Evolutionary conservation across 2,888 invertebrate species (phyloP), one percentile per base, ranked within the genome.

Genomic region (Limenitis camilla): DNA sequence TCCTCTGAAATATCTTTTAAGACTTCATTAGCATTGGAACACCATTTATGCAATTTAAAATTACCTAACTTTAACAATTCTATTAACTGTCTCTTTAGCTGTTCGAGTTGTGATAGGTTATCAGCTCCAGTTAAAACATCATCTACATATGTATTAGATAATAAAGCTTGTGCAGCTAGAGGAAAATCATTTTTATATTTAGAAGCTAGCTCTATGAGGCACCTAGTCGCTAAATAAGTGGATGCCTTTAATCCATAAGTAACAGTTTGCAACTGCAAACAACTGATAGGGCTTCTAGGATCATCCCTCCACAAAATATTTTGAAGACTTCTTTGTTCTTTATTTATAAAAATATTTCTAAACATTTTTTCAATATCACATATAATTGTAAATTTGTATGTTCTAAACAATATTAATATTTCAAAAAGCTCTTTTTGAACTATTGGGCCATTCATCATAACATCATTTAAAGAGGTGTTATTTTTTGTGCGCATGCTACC

Each of bases 21-120:
- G 6, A 48, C 28, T 1, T n/a, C 6, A 4, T 32, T 32, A 30
- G 6, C 27, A 27, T 53, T 55, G 1, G 53, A 55, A 8, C 51
- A 55, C 58, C 58, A 58, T 42, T 58, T 58, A 35, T 59, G 55
- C 6, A 56, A 39, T 1, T n/a, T 36, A 31, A 52, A 49, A 10
- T 36, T 30, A 19, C 53, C 56, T 38, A 32, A n/a, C 8, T 48
- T 11, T 4, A 56, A 19, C 6, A 56, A 30, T 1, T 29, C 46
- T 19, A 45, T 40, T 5, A 49, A 33, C n/a, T 53, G 39, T 0
- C 40, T 7, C 49, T 55, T 54, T 5, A 41, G 39, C 1, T 33
- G 30, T 6, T 27, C 5, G 0, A 49, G 10, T 0, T 39, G 5
- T 1, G 47, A 11, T 29, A 44, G 5, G 10, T 11, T 7, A 39